Base-by-base conservation (phyloP, 2,113 vertebrate genomes). In the Oreocharis arfaki region DNA sequence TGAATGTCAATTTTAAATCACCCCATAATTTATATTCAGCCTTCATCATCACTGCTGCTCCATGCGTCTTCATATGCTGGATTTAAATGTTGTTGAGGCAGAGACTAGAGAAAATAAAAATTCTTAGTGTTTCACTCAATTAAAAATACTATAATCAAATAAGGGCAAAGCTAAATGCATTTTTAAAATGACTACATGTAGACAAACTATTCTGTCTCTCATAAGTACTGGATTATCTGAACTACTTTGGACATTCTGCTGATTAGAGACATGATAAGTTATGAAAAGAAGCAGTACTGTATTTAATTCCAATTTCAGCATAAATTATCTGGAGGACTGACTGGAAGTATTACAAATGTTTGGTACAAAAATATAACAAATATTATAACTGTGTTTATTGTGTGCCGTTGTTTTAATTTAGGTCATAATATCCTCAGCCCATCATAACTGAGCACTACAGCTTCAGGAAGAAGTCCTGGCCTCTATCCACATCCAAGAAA, bases 21-120 rank as follows among this genome's bases (percentile, higher is more conserved):
- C n/a, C 39, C 73, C 11, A 6, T 59, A 49, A 84, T 5, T 74
- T 57, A 86, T 85, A 85, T 91, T 97, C 94, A 96, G 97, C 96
- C 98, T 95, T 99, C 99, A 86, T 99, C 98, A 79, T 99, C 99
- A 77, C 99, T 99, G 98, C 98, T 98, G 96, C 99, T 99, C 99
- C 99, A 99, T 7, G 98, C 97, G 6, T 99, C 99, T 96, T 98
- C 98, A 96, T 99, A 99, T 27, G 98, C 98, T 88, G 97, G 98
- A 96, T 98, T 98, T 78, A 98, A 97, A 11, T 89, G 95, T 33
- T 98, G 88, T 75, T 92, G 98, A 55, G 84, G 75, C 76, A 94
- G 96, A 96, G 59, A 83, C 98, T 99, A 96, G 67, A 91, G 93
- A 96, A 92, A 96, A 75, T 7, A 88, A 56, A 87, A 78, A 55